Base-by-base conservation (phyloP, 2,888 invertebrate genomes). In the Dasysyrphus tricinctus region DNA sequence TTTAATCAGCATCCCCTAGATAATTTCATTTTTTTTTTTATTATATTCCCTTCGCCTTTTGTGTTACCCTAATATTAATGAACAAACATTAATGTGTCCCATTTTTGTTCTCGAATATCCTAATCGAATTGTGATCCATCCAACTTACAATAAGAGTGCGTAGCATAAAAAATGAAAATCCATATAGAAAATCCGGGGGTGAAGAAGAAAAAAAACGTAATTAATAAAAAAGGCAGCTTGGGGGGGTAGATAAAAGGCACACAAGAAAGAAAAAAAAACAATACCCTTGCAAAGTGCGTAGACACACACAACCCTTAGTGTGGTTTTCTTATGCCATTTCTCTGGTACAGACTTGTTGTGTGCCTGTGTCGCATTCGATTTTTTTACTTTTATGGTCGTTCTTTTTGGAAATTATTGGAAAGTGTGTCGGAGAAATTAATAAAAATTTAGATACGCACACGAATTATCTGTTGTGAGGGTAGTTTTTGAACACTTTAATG, bases 81-180 rank as follows among this genome's bases (percentile, higher is more conserved):
- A 86, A 70, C 61, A 86, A 59, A 81, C 74, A 86, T 86, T 81
- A 86, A 81, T 78, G 78, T 81, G 78, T 86, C 74, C 78, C 77
- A 79, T 79, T 78, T 74, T 39, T 59, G 37, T 24, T 49, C 47
- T 16, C 69, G 69, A 70, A 81, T 86, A 78, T 86, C 85, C 81
- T 86, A 81, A 86, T 86, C 85, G 81, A 86, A 86, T 81, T 74
- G 74, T 70, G 77, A 85, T 85, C 85, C 85, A 77, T 85, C 77
- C 76, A 14, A 37, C 78, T 51, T 44, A 44, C 39, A 32, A 24
- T 24, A 24, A 47, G 61, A 39, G 24, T 65, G 34, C 42, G 54
- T 24, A 57, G 42, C 65, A 80, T 59, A 81, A 85, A 81, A 63
- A 47, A 72, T 56, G 47, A 34, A 56, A 72, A 77, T 80, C 80